These are phyloP conservation scores for Drosophila fuyamai DNA, from an alignment of 1,140 invertebrate species.

Conservation along the genomic window DNA sequence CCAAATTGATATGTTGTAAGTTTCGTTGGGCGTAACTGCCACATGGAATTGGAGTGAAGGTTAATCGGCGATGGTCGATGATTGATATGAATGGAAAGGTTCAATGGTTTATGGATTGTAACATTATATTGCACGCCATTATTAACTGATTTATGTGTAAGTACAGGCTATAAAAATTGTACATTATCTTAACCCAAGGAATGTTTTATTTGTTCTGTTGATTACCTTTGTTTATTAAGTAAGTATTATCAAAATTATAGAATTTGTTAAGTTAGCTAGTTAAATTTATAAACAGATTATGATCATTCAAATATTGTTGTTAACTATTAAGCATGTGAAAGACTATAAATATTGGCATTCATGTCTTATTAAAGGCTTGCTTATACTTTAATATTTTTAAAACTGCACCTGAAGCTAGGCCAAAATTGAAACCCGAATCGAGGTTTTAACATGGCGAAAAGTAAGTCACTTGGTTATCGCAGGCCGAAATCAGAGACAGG, in stretches of 20 bases:
- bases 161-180: too few relatives aligned
- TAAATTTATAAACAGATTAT: background rate
- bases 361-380: too few relatives aligned
- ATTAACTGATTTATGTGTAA: too few relatives aligned
- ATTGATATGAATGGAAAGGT: conserved; percentile 45
- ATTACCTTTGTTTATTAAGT: too few relatives aligned
- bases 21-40: conserved; percentile 14
- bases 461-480: conserved; percentile 60
- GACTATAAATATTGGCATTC: too few relatives aligned
- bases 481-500: conserved; percentile 49
- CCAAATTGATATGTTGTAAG: conserved; percentile 13
- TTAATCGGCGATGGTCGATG: conserved; percentile 42
- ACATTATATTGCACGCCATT: background rate
- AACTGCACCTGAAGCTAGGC: conserved; percentile 15
- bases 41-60: conserved; percentile 34
- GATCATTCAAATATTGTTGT: background rate
- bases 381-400: background rate
- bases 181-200: too few relatives aligned
- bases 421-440: conserved; percentile 6
- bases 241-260: too few relatives aligned
- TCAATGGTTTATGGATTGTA: conserved; percentile 4
- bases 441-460: conserved; percentile 31
- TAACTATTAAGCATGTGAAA: background rate
- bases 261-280: too few relatives aligned
- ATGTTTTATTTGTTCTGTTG: too few relatives aligned